Evolutionary conservation across 2,113 vertebrate species (phyloP).

Genomic region (Rhineura floridana): DNA sequence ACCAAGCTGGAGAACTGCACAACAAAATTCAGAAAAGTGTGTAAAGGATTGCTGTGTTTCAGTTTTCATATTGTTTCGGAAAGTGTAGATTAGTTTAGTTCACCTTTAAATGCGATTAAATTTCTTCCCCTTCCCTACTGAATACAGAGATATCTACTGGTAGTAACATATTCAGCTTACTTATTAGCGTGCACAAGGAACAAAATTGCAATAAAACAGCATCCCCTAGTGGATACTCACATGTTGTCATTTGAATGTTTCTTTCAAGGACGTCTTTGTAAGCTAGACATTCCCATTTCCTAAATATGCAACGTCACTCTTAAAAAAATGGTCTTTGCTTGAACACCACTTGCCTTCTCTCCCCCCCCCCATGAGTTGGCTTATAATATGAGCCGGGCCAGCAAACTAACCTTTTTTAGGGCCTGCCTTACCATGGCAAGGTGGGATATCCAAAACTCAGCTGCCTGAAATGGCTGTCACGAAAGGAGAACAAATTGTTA

Average conservation of each 20-base stretch:
- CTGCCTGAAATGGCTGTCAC: too few species aligned
- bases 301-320: rapidly evolving
- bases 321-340: neutral
- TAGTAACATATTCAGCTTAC: rapidly evolving
- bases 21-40: too few species aligned
- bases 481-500: too few species aligned
- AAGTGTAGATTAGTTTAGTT: too few species aligned
- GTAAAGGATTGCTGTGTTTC: too few species aligned
- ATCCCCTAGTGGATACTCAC: conserved; percentile 31
- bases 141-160: rapidly evolving
- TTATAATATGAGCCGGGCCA: neutral
- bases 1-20: too few species aligned
- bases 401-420: neutral
- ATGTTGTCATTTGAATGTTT: neutral
- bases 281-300: rapidly evolving
- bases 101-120: too few species aligned
- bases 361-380: neutral
- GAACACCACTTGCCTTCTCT: neutral
- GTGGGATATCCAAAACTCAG: too few species aligned
- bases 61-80: too few species aligned
- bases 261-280: neutral
- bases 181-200: rapidly evolving
- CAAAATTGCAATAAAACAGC: conserved; percentile 32
- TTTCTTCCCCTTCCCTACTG: neutral
- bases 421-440: too few species aligned